Percentiles rank a stretch among this genome's conserved stretches.
Conservation (phyloP, 2,888 invertebrate genomes). For the Biston stratarius region DNA sequence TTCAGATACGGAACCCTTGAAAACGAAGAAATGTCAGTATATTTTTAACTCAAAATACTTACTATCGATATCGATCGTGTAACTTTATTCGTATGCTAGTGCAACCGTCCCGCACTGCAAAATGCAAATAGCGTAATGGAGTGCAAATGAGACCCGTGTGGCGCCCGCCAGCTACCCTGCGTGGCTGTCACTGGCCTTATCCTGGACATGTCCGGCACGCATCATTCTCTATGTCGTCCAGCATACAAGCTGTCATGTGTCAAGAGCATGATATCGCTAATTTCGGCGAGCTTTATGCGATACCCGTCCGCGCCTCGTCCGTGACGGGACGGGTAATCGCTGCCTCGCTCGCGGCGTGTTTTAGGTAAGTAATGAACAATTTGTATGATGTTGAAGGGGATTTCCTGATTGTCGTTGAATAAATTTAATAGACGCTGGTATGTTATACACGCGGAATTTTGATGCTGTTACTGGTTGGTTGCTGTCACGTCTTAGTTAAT, state of each 20-base stretch:
- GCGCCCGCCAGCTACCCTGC: constrained; percentile 46
- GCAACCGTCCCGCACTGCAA: constrained; percentile 59
- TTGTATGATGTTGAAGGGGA: constrained; percentile 34
- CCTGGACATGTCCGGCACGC: constrained; percentile 54
- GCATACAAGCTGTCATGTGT: constrained; percentile 55
- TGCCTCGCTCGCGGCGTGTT: constrained; percentile 30
- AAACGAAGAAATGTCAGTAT: too few species aligned
- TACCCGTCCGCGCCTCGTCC: constrained; percentile 25
- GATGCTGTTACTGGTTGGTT: neutral
- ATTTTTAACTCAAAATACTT: neutral
- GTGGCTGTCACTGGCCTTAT: constrained; percentile 16
- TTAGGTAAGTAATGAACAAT: constrained; percentile 31
- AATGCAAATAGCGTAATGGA: constrained; percentile 63
- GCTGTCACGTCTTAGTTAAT: neutral
- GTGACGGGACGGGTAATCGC: constrained; percentile 29
- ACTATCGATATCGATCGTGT: neutral
- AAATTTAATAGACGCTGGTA: constrained; percentile 22
- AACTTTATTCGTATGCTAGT: constrained; percentile 40
- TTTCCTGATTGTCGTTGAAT: constrained; percentile 33
- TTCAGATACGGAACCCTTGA: too few species aligned
- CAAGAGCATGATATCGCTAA: constrained; percentile 42
- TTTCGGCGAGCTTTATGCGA: constrained; percentile 36
- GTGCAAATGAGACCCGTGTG: constrained; percentile 66
- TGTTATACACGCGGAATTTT: constrained; percentile 25
- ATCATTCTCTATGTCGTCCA: constrained; percentile 57